These are phyloP conservation scores for Psilopsiagon aymara DNA, from an alignment of 2,113 vertebrate species.

Conservation along the genomic window DNA sequence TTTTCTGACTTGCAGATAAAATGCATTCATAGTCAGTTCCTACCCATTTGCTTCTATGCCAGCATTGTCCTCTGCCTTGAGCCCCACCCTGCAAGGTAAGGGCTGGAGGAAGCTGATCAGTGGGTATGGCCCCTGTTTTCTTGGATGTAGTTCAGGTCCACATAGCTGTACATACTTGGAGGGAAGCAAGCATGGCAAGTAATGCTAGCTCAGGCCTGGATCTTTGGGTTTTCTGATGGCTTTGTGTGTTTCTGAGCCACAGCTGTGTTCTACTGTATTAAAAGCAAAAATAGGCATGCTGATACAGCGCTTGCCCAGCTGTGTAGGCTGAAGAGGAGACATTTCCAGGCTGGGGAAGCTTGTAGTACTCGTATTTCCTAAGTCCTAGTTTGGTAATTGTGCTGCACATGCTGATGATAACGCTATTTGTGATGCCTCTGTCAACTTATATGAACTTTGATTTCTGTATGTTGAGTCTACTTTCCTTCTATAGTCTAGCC, in stretches of 20 bases:
- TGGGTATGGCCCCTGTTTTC: not conserved
- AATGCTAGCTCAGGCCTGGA: not conserved
- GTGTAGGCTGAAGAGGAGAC: not conserved
- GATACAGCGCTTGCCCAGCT: not conserved
- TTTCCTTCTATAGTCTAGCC: not conserved
- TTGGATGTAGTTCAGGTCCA: not conserved
- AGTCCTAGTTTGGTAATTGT: not conserved
- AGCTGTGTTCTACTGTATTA: not conserved
- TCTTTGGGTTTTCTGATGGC: not conserved
- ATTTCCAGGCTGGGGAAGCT: not conserved
- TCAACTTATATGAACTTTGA: not conserved
- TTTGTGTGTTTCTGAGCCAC: not conserved
- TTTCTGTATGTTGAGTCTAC: not conserved
- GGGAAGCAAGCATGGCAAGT: not conserved
- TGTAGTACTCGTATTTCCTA: fast-evolving
- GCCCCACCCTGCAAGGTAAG: constrained; percentile 11
- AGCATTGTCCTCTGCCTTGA: constrained; percentile 22
- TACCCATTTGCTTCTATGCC: not conserved
- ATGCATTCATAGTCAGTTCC: not conserved
- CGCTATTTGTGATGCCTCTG: not conserved
- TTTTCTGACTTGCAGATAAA: not conserved
- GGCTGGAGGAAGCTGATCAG: not conserved
- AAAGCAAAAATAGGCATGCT: not conserved
- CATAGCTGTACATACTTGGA: fast-evolving
- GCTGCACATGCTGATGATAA: not conserved